Conservation (phyloP, 2,113 vertebrate genomes). For the Hypanus sabinus region DNA sequence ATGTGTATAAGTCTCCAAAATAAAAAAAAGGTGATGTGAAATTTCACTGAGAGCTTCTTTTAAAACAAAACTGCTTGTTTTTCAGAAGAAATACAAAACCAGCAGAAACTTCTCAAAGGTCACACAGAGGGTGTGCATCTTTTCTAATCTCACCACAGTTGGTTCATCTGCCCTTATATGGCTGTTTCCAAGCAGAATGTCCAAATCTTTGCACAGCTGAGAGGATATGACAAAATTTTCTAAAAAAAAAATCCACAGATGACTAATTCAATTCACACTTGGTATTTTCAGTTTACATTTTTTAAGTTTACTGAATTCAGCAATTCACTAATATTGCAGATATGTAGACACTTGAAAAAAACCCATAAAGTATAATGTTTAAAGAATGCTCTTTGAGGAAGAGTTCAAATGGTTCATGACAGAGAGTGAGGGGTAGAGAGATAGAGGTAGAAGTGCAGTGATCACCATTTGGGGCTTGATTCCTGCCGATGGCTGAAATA, state of each 20-base stretch:
- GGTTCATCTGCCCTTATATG: not conserved
- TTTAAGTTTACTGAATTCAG: not conserved
- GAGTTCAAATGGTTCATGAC: no score
- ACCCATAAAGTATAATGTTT: no score
- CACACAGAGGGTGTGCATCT: not conserved
- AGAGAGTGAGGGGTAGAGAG: no score
- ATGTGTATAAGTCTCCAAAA: not conserved
- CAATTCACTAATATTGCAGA: not conserved
- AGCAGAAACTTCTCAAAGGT: not conserved
- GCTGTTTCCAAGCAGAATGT: not conserved
- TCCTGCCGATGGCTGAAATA: no score
- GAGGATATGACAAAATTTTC: not conserved
- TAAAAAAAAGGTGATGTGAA: not conserved
- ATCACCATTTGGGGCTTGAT: no score
- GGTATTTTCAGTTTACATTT: not conserved
- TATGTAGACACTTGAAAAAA: not conserved
- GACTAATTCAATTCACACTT: conserved; percentile 14
- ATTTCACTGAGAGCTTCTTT: not conserved
- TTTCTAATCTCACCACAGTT: not conserved
- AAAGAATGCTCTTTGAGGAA: no score
- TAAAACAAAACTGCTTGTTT: not conserved
- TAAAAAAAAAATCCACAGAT: not conserved
- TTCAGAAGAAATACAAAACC: not conserved
- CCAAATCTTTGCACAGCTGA: not conserved
- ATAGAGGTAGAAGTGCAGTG: no score